phyloP scores from a whole-genome alignment of 1,140 invertebrate genomes.

The Periplaneta americana region DNA sequence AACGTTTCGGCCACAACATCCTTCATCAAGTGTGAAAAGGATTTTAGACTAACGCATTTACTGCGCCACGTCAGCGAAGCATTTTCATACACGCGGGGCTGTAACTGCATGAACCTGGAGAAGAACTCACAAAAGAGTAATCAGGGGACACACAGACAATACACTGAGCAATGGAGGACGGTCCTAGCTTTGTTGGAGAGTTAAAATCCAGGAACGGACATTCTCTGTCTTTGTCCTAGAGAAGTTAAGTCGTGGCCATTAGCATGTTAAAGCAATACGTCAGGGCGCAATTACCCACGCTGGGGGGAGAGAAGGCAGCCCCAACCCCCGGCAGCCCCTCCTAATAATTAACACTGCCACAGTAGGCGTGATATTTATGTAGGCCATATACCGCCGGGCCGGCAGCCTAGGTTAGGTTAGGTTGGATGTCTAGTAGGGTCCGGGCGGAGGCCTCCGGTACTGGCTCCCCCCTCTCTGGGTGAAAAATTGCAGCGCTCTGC shows the following conservation, averaged over 20 bases:
- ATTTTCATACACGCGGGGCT: background rate
- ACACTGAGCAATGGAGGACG: background rate
- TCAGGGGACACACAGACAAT: background rate
- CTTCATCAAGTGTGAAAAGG: background rate
- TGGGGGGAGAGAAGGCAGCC: background rate
- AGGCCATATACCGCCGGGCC: background rate
- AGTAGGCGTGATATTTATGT: conserved; percentile 11
- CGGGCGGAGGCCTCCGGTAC: background rate
- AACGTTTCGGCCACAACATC: no score
- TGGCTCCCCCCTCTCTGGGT: background rate
- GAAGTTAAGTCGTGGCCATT: conserved; percentile 14
- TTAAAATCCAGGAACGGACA: background rate
- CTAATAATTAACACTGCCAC: conserved; percentile 16
- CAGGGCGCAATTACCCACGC: conserved; percentile 11
- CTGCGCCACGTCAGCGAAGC: background rate
- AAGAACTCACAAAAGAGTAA: background rate
- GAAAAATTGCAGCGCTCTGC: background rate
- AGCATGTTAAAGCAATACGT: conserved; percentile 19
- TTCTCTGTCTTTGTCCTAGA: background rate
- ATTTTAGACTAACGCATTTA: background rate
- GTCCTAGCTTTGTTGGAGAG: background rate
- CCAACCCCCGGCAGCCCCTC: background rate
- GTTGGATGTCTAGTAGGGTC: background rate
- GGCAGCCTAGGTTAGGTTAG: background rate
- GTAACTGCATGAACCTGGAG: background rate